These are phyloP conservation scores for Rhogogaster chlorosoma DNA, from an alignment of 2,888 invertebrate species.

Conservation along the genomic window DNA sequence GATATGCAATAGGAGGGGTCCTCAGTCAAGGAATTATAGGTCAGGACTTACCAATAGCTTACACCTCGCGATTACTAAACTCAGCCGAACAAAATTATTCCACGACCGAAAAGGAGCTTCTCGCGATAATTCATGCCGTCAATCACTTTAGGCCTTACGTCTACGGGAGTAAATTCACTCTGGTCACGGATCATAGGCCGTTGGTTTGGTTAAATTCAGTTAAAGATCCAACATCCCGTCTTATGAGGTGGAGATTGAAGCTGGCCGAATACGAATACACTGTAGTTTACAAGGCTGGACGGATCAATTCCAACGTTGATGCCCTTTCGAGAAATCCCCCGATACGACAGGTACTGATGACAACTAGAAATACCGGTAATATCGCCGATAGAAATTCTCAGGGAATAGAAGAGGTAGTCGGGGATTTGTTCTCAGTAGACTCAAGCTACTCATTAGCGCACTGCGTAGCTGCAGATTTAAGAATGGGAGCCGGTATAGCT, in stretches of 20 bases:
- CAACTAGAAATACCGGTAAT: constrained; percentile 21
- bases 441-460: constrained; percentile 79
- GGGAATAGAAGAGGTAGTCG: constrained; percentile 74
- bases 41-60: constrained; percentile 56
- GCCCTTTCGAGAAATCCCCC: constrained; percentile 50
- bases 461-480: constrained; percentile 81
- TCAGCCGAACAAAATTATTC: constrained; percentile 55
- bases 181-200: no score
- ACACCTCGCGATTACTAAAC: constrained; percentile 55
- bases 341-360: not conserved
- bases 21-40: constrained; percentile 48
- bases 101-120: constrained; percentile 55
- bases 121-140: constrained; percentile 56
- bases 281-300: constrained; percentile 40
- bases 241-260: constrained; percentile 48
- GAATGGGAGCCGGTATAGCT: constrained; percentile 81
- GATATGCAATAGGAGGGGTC: constrained; percentile 51
- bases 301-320: constrained; percentile 46
- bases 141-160: constrained; percentile 13
- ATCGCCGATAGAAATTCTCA: not conserved
- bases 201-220: no score
- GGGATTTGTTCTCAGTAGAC: constrained; percentile 79
- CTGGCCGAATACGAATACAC: constrained; percentile 38
- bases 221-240: constrained; percentile 15
- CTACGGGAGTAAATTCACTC: no score